Conservation (phyloP, 2,888 invertebrate genomes). For the Apantesis nais region DNA sequence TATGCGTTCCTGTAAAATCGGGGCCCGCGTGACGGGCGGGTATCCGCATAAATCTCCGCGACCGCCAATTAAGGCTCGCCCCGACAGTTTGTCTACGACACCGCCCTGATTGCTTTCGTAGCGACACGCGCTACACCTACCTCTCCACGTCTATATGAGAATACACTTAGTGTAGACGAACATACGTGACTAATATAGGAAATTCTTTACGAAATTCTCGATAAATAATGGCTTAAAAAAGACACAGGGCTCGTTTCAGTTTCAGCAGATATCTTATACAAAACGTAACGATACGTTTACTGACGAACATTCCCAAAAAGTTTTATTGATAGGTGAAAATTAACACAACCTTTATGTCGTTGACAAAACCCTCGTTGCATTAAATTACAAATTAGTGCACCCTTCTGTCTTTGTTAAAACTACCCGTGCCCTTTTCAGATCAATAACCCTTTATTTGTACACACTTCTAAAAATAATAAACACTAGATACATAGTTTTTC, state of each 20-base stretch:
- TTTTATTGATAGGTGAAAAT: slow-evolving; percentile 12
- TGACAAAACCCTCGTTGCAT: slow-evolving; percentile 25
- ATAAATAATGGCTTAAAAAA: slow-evolving; percentile 1
- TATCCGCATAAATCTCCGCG: slow-evolving; percentile 83
- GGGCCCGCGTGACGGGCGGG: slow-evolving; percentile 75
- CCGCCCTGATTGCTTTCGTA: slow-evolving; percentile 85
- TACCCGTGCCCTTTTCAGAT: slow-evolving; percentile 46
- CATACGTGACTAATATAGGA: slow-evolving; percentile 45
- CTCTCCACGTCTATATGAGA: slow-evolving; percentile 41
- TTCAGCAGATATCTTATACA: background rate
- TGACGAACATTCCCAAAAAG: background rate
- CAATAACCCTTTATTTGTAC: slow-evolving; percentile 47
- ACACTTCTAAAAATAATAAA: slow-evolving; percentile 3
- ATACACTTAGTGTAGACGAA: slow-evolving; percentile 46
- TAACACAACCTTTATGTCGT: slow-evolving; percentile 34
- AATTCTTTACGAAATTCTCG: slow-evolving; percentile 17
- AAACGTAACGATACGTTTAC: background rate
- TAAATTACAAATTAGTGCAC: slow-evolving; percentile 43
- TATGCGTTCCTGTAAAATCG: slow-evolving; percentile 60
- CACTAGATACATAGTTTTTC: background rate
- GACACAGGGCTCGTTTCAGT: background rate
- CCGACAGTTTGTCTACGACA: slow-evolving; percentile 85
- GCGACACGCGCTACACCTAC: slow-evolving; percentile 55
- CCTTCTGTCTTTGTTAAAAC: slow-evolving; percentile 33
- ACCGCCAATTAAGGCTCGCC: slow-evolving; percentile 84